phyloP scores from a whole-genome alignment of 2,797 vertebrate species.

The Mycteria americana region DNA sequence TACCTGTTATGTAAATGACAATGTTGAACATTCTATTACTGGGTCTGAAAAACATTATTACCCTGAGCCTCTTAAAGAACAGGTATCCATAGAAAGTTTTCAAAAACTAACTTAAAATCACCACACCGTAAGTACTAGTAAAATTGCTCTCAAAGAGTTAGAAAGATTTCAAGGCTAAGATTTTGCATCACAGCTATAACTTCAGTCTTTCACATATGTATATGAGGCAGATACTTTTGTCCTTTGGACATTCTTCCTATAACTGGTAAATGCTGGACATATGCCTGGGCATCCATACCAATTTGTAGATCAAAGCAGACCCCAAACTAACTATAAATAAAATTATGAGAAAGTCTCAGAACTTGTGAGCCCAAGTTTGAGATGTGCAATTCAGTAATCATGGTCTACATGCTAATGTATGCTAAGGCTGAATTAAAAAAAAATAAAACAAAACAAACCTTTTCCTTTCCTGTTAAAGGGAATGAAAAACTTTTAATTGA shows the following conservation, averaged over 20 bases:
- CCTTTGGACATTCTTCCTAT: not conserved
- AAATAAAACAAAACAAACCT: not conserved
- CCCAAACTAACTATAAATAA: not conserved
- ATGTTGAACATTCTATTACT: not conserved
- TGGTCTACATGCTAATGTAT: not conserved
- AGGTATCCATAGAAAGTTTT: not conserved
- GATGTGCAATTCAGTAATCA: not conserved
- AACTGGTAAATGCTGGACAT: not conserved
- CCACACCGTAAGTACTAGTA: not conserved
- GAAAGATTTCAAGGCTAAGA: not conserved
- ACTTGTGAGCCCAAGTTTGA: not conserved
- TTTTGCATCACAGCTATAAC: not conserved
- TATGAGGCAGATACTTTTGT: not conserved
- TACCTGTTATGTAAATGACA: not conserved
- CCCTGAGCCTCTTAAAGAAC: not conserved
- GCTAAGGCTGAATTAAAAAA: not conserved
- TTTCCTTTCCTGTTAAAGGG: not conserved
- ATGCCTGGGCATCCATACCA: not conserved
- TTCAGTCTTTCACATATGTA: not conserved
- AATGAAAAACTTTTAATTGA: slow-evolving; percentile 20
- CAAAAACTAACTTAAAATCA: not conserved
- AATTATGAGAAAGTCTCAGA: not conserved
- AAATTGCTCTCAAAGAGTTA: not conserved
- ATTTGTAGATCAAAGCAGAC: not conserved
- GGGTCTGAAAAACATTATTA: not conserved